These are phyloP conservation scores for Otis tarda DNA, from an alignment of 2,113 vertebrate genomes.

Conservation along the genomic window DNA sequence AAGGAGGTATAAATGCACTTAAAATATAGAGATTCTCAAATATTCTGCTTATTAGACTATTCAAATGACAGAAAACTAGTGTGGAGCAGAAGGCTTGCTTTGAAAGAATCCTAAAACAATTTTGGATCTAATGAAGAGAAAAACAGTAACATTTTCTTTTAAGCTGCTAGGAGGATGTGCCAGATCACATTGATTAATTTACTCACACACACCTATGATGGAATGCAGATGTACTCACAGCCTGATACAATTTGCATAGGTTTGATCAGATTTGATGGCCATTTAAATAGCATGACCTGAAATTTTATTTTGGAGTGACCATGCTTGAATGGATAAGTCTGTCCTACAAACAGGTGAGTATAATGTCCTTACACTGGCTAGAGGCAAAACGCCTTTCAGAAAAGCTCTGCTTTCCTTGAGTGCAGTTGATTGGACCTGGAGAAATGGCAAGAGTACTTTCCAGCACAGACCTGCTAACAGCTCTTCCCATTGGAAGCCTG, in stretches of 20 bases:
- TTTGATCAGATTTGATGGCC: background rate
- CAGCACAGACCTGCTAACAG: background rate
- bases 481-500: background rate
- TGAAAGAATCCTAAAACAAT: background rate
- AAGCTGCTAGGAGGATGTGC: background rate
- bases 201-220: background rate
- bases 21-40: background rate
- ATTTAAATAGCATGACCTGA: background rate
- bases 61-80: background rate
- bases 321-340: background rate
- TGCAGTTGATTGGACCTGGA: background rate
- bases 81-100: background rate
- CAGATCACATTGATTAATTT: background rate
- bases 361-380: background rate
- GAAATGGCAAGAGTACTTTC: background rate
- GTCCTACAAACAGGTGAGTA: background rate
- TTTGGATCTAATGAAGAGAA: background rate
- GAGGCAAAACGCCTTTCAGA: background rate
- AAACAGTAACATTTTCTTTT: background rate
- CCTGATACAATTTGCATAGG: background rate
- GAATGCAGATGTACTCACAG: background rate
- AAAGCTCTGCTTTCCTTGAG: background rate
- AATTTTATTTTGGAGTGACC: background rate
- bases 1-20: background rate
- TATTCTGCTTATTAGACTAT: background rate